phyloP scores from a whole-genome alignment of 2,113 vertebrate species.

The Oncorhynchus nerka region DNA sequence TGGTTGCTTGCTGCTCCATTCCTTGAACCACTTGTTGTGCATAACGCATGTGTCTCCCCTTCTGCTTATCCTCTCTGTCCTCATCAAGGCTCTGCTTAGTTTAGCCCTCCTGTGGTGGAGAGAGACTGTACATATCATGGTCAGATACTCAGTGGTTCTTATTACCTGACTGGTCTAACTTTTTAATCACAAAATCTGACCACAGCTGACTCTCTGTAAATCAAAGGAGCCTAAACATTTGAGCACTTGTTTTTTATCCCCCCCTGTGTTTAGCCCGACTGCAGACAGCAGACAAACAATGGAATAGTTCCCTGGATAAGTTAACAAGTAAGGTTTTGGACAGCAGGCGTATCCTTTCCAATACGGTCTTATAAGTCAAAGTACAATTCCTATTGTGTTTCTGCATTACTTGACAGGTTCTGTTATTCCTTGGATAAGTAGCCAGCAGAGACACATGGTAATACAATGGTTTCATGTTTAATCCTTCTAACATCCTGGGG shows the following conservation, averaged over 20 bases:
- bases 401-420: neutral
- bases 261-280: no score
- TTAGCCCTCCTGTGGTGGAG: neutral
- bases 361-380: neutral
- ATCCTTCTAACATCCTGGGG: slow-evolving; percentile 41
- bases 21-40: neutral
- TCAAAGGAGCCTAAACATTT: neutral
- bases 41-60: neutral
- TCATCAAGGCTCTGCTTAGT: neutral
- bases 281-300: no score
- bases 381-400: slow-evolving; percentile 2
- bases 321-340: neutral
- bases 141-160: neutral
- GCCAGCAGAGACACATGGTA: slow-evolving; percentile 10
- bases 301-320: neutral
- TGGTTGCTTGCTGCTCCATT: slow-evolving; percentile 5
- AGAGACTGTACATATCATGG: neutral
- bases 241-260: neutral
- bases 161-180: neutral
- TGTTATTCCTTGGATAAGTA: neutral
- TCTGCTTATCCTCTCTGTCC: neutral
- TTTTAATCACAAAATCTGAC: neutral
- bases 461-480: slow-evolving; percentile 16
- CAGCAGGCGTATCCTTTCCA: neutral
- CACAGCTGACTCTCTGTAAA: neutral